These are phyloP conservation scores for Leucopsar rothschildi DNA, from an alignment of 2,113 vertebrate genomes.

Conservation along the genomic window DNA sequence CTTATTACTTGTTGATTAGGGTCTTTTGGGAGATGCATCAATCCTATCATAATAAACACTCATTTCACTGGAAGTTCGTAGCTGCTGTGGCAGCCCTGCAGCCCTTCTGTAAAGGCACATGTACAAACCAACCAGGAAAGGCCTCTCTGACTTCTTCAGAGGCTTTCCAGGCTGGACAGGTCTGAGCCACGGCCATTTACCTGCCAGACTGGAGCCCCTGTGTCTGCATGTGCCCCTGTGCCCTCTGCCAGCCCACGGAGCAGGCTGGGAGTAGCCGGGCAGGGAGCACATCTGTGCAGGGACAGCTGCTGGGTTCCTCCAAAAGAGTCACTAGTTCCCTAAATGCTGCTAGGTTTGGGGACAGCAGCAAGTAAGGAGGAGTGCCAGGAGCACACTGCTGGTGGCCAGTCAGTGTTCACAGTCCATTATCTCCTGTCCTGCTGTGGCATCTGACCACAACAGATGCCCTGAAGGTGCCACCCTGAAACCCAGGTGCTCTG, in stretches of 20 bases:
- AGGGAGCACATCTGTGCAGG: not conserved
- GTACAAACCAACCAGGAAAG: not conserved
- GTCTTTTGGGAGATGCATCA: slow-evolving; percentile 88
- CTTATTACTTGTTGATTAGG: slow-evolving; percentile 92
- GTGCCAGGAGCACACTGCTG: not conserved
- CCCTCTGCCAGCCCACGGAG: not conserved
- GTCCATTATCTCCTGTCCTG: not conserved
- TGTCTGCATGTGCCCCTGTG: not conserved
- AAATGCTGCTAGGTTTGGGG: not conserved
- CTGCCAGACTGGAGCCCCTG: not conserved
- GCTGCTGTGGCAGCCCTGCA: slow-evolving; percentile 29
- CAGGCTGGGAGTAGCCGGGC: not conserved
- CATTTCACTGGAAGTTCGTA: slow-evolving; percentile 59
- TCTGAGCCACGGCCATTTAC: not conserved
- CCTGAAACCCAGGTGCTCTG: not conserved
- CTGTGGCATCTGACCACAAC: not conserved
- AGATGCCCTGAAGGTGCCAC: not conserved
- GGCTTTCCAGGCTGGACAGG: not conserved
- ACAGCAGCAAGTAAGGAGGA: not conserved
- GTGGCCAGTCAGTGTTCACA: rapidly evolving
- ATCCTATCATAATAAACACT: slow-evolving; percentile 84
- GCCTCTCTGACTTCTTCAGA: not conserved
- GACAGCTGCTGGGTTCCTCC: not conserved
- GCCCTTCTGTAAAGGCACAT: not conserved
- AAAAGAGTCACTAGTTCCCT: rapidly evolving